A percentile compares a stretch with the other conserved stretches of the same genome.
phyloP scores from a whole-genome alignment of 1,140 invertebrate species.

The Phenacoccus solenopsis region DNA sequence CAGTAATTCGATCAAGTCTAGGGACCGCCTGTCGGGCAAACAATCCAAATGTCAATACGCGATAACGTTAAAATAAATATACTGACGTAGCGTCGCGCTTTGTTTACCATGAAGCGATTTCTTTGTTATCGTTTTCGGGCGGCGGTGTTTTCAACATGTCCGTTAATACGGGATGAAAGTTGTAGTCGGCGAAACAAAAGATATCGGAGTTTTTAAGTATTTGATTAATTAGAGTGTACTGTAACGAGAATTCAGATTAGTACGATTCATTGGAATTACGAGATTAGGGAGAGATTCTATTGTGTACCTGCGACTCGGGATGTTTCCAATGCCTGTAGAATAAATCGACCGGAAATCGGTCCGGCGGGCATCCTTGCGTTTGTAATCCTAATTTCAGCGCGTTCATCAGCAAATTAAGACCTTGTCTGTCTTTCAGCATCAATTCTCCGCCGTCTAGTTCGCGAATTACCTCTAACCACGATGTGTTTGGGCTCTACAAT shows the following conservation, averaged over 20 bases:
- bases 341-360: slow-evolving; percentile 75
- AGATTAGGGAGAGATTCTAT: neutral
- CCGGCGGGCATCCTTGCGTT: slow-evolving; percentile 51
- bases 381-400: slow-evolving; percentile 62
- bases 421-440: slow-evolving; percentile 69
- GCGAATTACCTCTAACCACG: slow-evolving; percentile 83
- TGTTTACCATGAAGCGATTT: slow-evolving; percentile 69
- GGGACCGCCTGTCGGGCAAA: slow-evolving; percentile 44
- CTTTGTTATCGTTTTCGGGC: slow-evolving; percentile 84
- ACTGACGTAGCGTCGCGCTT: no score
- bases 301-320: slow-evolving; percentile 59
- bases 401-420: slow-evolving; percentile 64
- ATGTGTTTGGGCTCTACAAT: slow-evolving; percentile 51
- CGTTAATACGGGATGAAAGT: slow-evolving; percentile 67
- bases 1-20: slow-evolving; percentile 80
- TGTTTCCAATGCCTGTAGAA: slow-evolving; percentile 87
- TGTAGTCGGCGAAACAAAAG: slow-evolving; percentile 86
- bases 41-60: neutral
- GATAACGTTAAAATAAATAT: neutral
- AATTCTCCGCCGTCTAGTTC: slow-evolving; percentile 87
- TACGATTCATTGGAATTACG: neutral
- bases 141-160: slow-evolving; percentile 76
- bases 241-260: slow-evolving; percentile 26
- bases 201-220: slow-evolving; percentile 84
- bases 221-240: slow-evolving; percentile 74